Evolutionary conservation across 2,113 vertebrate species (phyloP).

Genomic region (Xenotilapia longispinis): DNA sequence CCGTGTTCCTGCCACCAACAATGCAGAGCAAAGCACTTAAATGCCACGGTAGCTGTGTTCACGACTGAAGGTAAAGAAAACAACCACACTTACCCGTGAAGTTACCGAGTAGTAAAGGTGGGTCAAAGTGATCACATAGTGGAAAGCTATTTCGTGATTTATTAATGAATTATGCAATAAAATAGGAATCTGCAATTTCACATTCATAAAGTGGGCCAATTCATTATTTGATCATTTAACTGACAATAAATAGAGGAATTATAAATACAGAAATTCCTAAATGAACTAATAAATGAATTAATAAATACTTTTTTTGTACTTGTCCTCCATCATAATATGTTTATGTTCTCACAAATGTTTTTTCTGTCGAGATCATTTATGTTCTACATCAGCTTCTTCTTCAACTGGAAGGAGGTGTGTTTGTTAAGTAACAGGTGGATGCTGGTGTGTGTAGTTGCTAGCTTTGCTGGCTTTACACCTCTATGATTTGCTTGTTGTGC

Average conservation of each 20-base stretch:
- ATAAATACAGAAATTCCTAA: rapidly evolving
- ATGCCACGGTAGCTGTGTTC: not conserved
- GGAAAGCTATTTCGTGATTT: not conserved
- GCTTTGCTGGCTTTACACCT: not conserved
- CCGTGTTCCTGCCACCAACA: not conserved
- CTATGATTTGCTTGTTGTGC: not conserved
- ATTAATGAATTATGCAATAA: not conserved
- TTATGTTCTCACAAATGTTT: not conserved
- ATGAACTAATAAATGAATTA: not conserved
- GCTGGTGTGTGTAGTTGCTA: not conserved
- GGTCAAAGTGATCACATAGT: not conserved
- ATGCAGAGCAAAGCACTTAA: not conserved
- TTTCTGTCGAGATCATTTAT: not conserved
- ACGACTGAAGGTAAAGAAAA: not conserved
- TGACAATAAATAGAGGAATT: not conserved
- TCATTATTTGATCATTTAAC: not conserved
- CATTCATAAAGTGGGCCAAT: rapidly evolving
- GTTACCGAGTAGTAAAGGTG: not conserved
- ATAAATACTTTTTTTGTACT: not conserved
- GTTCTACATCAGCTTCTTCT: not conserved
- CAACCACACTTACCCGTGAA: not conserved
- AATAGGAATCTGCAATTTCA: not conserved
- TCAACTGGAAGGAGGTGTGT: not conserved
- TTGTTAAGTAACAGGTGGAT: not conserved
- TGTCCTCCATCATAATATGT: not conserved